These are phyloP conservation scores for Myotis davidii DNA, from an alignment of 2,113 vertebrate genomes.

Conservation along the genomic window DNA sequence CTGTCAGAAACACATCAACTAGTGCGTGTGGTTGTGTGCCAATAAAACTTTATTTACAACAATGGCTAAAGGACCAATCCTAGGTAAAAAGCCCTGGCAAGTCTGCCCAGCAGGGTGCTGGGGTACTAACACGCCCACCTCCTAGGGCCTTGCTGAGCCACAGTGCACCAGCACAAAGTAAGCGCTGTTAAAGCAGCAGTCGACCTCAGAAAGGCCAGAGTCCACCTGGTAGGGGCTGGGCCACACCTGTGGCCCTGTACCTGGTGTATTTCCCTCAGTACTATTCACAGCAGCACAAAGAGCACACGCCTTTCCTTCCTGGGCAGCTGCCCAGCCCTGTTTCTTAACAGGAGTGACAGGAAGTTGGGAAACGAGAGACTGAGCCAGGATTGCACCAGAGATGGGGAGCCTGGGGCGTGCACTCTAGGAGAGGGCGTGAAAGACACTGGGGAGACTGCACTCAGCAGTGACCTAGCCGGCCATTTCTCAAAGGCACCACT, in stretches of 20 bases:
- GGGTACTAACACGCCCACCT: not conserved
- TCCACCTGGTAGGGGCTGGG: not conserved
- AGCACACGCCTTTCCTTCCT: not conserved
- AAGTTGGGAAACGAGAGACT: constrained; percentile 26
- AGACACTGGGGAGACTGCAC: not conserved
- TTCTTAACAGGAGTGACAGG: constrained; percentile 38
- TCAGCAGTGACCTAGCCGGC: not conserved
- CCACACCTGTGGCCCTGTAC: not conserved
- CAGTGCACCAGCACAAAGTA: not conserved
- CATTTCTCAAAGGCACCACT: not conserved
- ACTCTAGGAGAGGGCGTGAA: no score
- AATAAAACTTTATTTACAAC: constrained; percentile 30
- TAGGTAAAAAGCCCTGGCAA: not conserved
- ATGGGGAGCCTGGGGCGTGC: not conserved
- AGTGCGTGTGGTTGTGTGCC: rapidly evolving
- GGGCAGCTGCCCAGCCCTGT: not conserved
- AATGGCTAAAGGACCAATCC: rapidly evolving
- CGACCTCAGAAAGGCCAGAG: not conserved
- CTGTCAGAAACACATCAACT: not conserved
- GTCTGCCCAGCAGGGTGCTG: rapidly evolving
- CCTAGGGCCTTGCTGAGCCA: not conserved
- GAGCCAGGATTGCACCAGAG: not conserved
- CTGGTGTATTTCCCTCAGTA: not conserved
- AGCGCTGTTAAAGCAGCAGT: not conserved
- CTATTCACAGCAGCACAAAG: not conserved